Base-by-base conservation (phyloP, 2,888 invertebrate species). In the Calliopum simillimum region DNA sequence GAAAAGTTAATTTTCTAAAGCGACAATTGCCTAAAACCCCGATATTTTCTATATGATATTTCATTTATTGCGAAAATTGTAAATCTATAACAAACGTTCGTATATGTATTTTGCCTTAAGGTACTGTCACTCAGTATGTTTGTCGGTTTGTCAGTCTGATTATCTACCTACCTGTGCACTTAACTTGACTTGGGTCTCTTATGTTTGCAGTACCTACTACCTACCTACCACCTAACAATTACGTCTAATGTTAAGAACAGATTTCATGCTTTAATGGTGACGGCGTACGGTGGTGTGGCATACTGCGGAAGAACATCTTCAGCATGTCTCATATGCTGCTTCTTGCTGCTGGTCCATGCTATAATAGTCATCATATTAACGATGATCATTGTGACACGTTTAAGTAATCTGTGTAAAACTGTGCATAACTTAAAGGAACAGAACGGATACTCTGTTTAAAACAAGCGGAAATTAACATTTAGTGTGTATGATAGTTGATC, bases 191-290 rank as follows among this genome's bases (percentile, higher is more conserved):
- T 77, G 76, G 33, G 77, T 75, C 79, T 80, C 79, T 79, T 79
- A 80, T 74, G 70, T 64, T 68, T 66, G 53, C 71, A 74, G 73
- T 74, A 75, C 76, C n/a, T n/a, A n/a, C n/a, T n/a, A n/a, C n/a
- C n/a, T n/a, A n/a, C n/a, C n/a, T n/a, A n/a, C n/a, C n/a, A n/a
- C n/a, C 75, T 77, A 77, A 75, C 80, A 80, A 80, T 80, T 80
- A 80, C 80, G 78, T 76, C 80, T 80, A 80, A 81, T 80, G 80
- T 80, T 81, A 81, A 80, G 80, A 80, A 33, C 33, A 33, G n/a
- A n/a, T 33, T 80, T 81, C 81, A 80, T 79, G 76, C 70, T 53
- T 58, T 33, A n/a, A 25, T 46, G 11, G 46, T 19, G 41, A n/a
- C 19, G 44, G 13, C 6, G 61, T 43, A 41, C 11, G 4, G 43